Evolutionary conservation across 2,113 vertebrate species (phyloP).

Genomic region (Pterocles orientalis): DNA sequence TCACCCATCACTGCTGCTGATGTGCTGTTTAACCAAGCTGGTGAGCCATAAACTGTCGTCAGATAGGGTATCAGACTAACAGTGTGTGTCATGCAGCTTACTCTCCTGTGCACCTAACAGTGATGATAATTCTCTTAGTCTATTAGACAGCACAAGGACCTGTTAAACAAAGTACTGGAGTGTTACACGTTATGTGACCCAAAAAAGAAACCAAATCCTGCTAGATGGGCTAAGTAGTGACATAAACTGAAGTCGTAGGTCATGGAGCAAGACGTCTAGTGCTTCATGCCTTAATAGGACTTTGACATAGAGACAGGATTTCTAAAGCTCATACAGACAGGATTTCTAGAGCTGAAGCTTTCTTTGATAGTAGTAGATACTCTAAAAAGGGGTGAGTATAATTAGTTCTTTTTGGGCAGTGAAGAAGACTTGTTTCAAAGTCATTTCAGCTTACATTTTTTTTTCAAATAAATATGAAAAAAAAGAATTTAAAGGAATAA

Average conservation of each 20-base stretch:
- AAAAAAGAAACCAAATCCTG: conserved; percentile 13
- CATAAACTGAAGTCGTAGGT: not conserved
- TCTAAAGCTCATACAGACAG: not conserved
- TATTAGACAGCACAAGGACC: conserved; percentile 63
- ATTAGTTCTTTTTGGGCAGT: not conserved
- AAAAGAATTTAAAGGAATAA: not conserved
- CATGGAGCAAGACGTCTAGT: not conserved
- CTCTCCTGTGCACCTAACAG: conserved; percentile 56
- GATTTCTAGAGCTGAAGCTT: not conserved
- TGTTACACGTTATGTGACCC: not conserved
- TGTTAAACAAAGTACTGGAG: conserved; percentile 39
- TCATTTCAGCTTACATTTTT: not conserved
- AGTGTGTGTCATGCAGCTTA: conserved; percentile 60
- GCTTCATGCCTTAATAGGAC: not conserved
- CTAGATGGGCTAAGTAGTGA: not conserved
- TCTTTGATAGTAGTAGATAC: not conserved
- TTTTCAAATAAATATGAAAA: not conserved
- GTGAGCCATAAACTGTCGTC: conserved; percentile 78
- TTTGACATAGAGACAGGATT: not conserved
- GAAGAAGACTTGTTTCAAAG: not conserved
- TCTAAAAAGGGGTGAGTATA: not conserved
- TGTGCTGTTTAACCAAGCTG: conserved; percentile 78
- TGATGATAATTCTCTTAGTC: conserved; percentile 66
- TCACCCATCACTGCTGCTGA: conserved; percentile 77
- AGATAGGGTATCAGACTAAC: conserved; percentile 74